Evolutionary conservation across 2,888 invertebrate species (phyloP).

Genomic region (Pimpla rufipes): DNA sequence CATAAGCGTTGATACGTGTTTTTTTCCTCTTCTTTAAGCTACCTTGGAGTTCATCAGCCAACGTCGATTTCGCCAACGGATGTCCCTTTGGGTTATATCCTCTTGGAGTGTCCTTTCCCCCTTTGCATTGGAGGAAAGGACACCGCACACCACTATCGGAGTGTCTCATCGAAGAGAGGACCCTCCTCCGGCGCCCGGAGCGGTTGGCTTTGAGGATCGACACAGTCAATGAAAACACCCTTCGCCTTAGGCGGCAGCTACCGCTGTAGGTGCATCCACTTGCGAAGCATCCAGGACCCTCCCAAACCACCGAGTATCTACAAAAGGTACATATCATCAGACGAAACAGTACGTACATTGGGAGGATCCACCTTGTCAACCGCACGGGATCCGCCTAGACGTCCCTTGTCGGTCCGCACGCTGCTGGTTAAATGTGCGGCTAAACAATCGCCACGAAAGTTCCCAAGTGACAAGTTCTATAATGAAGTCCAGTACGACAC

Average conservation of each 20-base stretch:
- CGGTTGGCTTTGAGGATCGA: slow-evolving; percentile 39
- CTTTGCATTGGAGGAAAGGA: background rate
- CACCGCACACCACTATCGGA: background rate
- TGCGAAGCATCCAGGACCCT: slow-evolving; percentile 35
- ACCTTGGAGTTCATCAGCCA: background rate
- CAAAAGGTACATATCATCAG: slow-evolving; percentile 33
- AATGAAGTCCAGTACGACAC: background rate
- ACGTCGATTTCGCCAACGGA: background rate
- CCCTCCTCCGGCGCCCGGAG: slow-evolving; percentile 39
- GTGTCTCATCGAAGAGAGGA: slow-evolving; percentile 28
- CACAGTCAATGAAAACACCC: slow-evolving; percentile 56
- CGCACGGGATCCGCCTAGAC: background rate
- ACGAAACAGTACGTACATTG: slow-evolving; percentile 18
- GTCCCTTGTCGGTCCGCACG: background rate
- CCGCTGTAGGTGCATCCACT: slow-evolving; percentile 28
- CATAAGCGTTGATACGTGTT: background rate
- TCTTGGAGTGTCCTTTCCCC: background rate
- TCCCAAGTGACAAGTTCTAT: background rate
- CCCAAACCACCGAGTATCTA: slow-evolving; percentile 16
- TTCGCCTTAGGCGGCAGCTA: slow-evolving; percentile 42
- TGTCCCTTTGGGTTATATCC: no score
- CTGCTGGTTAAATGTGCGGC: background rate
- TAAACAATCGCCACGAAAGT: background rate
- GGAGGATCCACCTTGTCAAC: slow-evolving; percentile 3
- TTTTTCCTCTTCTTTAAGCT: background rate